Conservation (phyloP, 2,797 vertebrate species). For the Ctenochaetus hawaiiensis region DNA sequence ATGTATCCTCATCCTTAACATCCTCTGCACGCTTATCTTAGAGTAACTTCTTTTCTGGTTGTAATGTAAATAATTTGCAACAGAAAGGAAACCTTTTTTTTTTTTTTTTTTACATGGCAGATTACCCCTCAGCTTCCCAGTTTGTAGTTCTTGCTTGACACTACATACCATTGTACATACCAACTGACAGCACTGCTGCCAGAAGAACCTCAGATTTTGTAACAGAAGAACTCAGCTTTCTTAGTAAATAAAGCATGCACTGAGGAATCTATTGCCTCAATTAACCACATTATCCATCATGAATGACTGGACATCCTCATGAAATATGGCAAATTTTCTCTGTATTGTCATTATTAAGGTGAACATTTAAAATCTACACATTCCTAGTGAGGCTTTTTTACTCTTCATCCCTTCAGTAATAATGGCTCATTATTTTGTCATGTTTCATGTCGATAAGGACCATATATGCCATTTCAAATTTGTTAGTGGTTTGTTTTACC, state of each 20-base stretch:
- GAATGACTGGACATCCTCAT: too few species aligned
- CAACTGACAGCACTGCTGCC: neutral
- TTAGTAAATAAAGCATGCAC: too few species aligned
- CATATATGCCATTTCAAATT: slow-evolving; percentile 33
- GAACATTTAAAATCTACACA: neutral
- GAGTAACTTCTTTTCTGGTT: neutral
- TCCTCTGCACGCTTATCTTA: neutral
- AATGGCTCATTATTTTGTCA: neutral
- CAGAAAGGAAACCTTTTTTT: neutral
- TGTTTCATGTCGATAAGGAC: slow-evolving; percentile 1
- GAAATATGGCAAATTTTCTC: too few species aligned
- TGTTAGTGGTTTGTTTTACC: slow-evolving; percentile 45
- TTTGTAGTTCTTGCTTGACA: neutral
- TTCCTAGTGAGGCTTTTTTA: slow-evolving; percentile 1
- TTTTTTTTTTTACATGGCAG: too few species aligned
- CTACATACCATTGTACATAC: neutral
- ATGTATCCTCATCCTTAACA: too few species aligned
- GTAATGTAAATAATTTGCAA: neutral
- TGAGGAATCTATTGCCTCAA: too few species aligned
- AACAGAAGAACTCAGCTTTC: too few species aligned
- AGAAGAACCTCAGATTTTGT: neutral
- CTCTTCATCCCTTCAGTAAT: neutral
- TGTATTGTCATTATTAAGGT: too few species aligned
- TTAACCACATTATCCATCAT: too few species aligned
- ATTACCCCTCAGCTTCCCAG: neutral